phyloP scores from a whole-genome alignment of 1,140 invertebrate genomes.

The Bombus pascuorum region DNA sequence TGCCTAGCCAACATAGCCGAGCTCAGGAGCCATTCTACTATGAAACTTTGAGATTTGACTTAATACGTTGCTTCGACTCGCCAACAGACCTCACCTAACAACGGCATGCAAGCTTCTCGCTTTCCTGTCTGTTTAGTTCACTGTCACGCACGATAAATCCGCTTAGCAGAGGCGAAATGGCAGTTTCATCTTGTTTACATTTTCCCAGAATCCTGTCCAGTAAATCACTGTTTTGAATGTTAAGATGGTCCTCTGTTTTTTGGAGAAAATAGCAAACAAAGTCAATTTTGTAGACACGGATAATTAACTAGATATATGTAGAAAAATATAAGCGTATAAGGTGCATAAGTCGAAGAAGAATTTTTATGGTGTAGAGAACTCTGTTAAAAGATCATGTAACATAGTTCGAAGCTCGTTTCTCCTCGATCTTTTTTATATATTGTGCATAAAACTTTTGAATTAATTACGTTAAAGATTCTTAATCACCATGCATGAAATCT shows the following conservation, averaged over 20 bases:
- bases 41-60: constrained; percentile 48
- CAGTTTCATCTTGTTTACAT: constrained; percentile 25
- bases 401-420: too few relatives aligned
- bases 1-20: constrained; percentile 8
- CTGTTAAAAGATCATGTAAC: too few relatives aligned
- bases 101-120: constrained; percentile 27
- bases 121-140: background rate
- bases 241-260: background rate
- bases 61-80: constrained; percentile 51
- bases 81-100: constrained; percentile 21
- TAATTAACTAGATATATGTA: background rate
- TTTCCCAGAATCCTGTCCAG: background rate
- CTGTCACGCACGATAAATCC: constrained; percentile 25
- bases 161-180: constrained; percentile 27
- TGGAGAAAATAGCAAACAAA: background rate
- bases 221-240: background rate
- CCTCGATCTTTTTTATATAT: too few relatives aligned
- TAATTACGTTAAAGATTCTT: too few relatives aligned
- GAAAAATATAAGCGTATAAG: background rate
- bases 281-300: background rate
- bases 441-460: too few relatives aligned
- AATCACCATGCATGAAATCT: too few relatives aligned
- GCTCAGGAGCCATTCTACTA: constrained; percentile 28
- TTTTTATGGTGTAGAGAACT: too few relatives aligned
- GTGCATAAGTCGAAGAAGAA: too few relatives aligned